Conservation (phyloP, 2,113 vertebrate species). For the Gavia stellata region DNA sequence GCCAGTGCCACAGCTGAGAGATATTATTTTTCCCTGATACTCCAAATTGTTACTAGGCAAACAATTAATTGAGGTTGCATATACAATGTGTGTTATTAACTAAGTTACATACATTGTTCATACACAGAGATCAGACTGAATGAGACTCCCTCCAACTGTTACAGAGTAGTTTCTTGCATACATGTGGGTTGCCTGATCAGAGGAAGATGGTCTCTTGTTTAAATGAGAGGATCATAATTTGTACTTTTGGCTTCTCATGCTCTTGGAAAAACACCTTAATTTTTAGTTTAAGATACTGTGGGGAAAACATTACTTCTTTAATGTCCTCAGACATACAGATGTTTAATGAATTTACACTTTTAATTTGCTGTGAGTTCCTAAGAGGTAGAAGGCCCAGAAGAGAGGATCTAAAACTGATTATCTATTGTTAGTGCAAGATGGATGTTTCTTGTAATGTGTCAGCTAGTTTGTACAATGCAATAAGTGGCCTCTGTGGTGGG, state of each 20-base stretch:
- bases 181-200: neutral
- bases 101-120: neutral
- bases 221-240: neutral
- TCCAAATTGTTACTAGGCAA: constrained; percentile 21
- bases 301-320: neutral
- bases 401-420: neutral
- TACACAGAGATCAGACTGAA: neutral
- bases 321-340: neutral
- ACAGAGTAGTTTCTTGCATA: neutral
- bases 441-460: neutral
- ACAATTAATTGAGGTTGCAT: constrained; percentile 21
- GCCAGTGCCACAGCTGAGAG: constrained; percentile 46
- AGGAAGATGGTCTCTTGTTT: neutral
- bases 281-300: neutral
- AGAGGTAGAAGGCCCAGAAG: neutral
- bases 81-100: neutral
- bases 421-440: neutral
- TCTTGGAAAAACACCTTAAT: neutral
- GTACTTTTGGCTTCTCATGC: neutral
- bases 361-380: neutral
- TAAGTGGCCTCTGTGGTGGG: neutral
- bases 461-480: neutral
- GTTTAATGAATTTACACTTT: neutral
- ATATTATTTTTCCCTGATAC: constrained; percentile 50
- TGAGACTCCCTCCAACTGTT: neutral